Percentiles rank a stretch among this genome's conserved stretches.
Conservation (phyloP, 37 sponge, comb jelly and placozoan species). For the Cliona cf. orientalis region DNA sequence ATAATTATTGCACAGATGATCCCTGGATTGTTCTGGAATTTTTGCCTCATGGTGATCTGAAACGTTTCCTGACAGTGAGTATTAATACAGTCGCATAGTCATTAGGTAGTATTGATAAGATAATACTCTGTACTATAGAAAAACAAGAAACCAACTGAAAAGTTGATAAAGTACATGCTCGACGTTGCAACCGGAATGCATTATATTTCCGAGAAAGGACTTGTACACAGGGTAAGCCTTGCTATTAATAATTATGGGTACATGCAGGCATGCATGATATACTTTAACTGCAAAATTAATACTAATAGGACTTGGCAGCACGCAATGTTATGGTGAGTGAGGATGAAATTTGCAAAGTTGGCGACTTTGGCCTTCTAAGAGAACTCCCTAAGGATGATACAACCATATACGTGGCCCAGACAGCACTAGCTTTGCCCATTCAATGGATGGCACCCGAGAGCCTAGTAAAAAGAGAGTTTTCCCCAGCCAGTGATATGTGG, state of each 20-base stretch:
- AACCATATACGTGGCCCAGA: not conserved
- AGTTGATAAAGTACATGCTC: slow-evolving; percentile 64
- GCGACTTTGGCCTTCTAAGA: slow-evolving; percentile 59
- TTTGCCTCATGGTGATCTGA: slow-evolving; percentile 57
- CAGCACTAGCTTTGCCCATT: not conserved
- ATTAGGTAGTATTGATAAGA: not conserved
- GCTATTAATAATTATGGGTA: not conserved
- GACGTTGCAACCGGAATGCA: slow-evolving; percentile 72
- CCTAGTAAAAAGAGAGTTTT: slow-evolving; percentile 17
- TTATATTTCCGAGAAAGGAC: slow-evolving; percentile 59
- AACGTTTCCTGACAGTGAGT: slow-evolving; percentile 20
- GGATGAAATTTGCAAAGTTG: slow-evolving; percentile 66
- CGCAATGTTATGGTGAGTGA: slow-evolving; percentile 39
- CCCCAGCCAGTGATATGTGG: slow-evolving; percentile 47
- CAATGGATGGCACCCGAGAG: slow-evolving; percentile 59
- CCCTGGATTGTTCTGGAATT: slow-evolving; percentile 54
- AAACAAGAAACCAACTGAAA: slow-evolving; percentile 5
- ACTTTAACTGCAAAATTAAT: not conserved
- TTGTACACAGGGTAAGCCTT: slow-evolving; percentile 58
- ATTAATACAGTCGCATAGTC: not conserved
- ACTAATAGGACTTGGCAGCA: slow-evolving; percentile 17
- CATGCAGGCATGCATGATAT: not conserved
- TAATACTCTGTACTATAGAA: not conserved
- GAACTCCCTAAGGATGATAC: slow-evolving; percentile 7
- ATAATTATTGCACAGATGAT: not conserved